Percentiles rank a stretch among this genome's conserved stretches.
Conservation (phyloP, 1,140 invertebrate species). For the Orchesella cincta region DNA sequence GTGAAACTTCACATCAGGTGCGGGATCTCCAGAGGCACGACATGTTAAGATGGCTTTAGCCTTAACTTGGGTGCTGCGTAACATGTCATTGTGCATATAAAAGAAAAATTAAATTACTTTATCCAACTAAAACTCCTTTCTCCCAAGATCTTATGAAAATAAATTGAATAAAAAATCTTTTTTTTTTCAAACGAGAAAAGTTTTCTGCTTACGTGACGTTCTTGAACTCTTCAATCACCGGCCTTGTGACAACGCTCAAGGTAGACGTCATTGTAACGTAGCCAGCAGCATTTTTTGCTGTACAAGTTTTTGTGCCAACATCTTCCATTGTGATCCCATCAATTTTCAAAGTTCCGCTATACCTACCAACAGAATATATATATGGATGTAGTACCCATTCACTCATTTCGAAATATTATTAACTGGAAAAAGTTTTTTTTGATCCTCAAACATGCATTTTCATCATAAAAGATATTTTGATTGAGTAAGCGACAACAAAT, state of each 20-base stretch:
- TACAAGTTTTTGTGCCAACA: neutral
- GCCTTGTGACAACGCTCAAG: slow-evolving; percentile 70
- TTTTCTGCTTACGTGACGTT: slow-evolving; percentile 70
- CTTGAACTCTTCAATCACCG: slow-evolving; percentile 73
- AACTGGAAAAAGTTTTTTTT: no score
- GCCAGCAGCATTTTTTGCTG: slow-evolving; percentile 63
- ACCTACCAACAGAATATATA: no score
- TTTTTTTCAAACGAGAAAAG: neutral
- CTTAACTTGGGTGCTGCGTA: slow-evolving; percentile 37
- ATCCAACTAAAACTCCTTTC: no score
- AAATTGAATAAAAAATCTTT: neutral
- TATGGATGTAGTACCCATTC: no score
- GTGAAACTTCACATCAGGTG: slow-evolving; percentile 71
- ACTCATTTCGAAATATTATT: no score
- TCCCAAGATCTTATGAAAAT: neutral
- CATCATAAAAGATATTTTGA: no score
- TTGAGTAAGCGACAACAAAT: no score
- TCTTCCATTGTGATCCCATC: neutral
- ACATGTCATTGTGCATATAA: neutral
- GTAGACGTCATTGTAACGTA: slow-evolving; percentile 65
- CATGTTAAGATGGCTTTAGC: slow-evolving; percentile 53
- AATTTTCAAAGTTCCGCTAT: neutral
- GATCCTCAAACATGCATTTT: no score
- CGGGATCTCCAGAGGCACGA: slow-evolving; percentile 62
- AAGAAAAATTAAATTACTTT: no score